Base-by-base conservation (phyloP, 2,888 invertebrate genomes). In the Himalopsyche kuldschensis region DNA sequence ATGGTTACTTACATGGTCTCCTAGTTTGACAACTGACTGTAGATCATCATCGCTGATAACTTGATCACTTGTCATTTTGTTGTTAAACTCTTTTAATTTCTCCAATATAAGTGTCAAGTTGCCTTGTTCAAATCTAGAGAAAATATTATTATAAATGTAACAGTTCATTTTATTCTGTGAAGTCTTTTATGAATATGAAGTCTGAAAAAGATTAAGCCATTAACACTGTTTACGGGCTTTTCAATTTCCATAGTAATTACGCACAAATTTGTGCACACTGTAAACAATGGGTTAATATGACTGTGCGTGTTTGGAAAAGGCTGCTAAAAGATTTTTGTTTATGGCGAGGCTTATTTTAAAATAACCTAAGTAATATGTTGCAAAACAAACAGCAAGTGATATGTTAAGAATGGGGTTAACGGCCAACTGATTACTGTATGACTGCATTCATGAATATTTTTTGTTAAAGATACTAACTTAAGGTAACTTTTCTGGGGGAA, bases 111-210 rank as follows among this genome's bases (percentile, higher is more conserved):
- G 95, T 81, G 91, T 91, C 31, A 94, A 89, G 90, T 96, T 96
- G 5, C 95, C 96, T 88, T 95, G 94, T 87, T 96, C 97, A 88
- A 97, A 96, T 86, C 94, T 94, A 87, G 93, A 91, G 90, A 93
- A 95, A 30, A 88, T 86, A 91, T 83, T n/a, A n/a, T n/a, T n/a
- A n/a, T n/a, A n/a, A n/a, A n/a, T n/a, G n/a, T n/a, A n/a, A n/a
- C n/a, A n/a, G n/a, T n/a, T n/a, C n/a, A n/a, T n/a, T n/a, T n/a
- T n/a, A n/a, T n/a, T n/a, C n/a, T n/a, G n/a, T n/a, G n/a, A n/a
- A n/a, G n/a, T n/a, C n/a, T n/a, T n/a, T n/a, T n/a, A n/a, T n/a
- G n/a, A n/a, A n/a, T n/a, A n/a, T n/a, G n/a, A n/a, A n/a, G n/a
- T n/a, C n/a, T n/a, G n/a, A n/a, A n/a, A n/a, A n/a, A n/a, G n/a